Evolutionary conservation across 2,888 invertebrate species (phyloP).

Genomic region (Pachycephus smyrnensis): DNA sequence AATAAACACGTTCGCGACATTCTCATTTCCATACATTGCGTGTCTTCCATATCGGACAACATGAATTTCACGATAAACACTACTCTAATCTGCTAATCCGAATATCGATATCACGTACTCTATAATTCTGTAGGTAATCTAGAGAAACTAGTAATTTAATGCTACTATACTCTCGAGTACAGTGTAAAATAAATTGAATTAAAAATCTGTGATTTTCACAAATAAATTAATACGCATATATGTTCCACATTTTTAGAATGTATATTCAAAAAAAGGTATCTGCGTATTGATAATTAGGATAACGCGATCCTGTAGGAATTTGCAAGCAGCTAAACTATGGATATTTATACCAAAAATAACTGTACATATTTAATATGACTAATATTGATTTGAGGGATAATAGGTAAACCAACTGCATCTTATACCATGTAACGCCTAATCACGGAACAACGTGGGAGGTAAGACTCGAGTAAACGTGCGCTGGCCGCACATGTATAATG

Average conservation of each 20-base stretch:
- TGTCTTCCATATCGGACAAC: neutral
- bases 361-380: neutral
- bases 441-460: constrained; percentile 39
- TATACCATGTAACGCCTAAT: constrained; percentile 43
- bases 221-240: no score
- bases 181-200: neutral
- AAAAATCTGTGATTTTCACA: no score
- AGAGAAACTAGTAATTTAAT: neutral
- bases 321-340: neutral
- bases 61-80: neutral
- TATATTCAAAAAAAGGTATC: neutral
- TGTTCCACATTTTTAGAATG: neutral
- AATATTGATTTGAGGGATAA: neutral
- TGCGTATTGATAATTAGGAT: neutral
- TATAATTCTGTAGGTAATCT: neutral
- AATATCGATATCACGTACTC: neutral
- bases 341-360: neutral
- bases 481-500: constrained; percentile 40
- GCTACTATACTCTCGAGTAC: neutral
- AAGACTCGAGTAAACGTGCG: constrained; percentile 6
- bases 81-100: neutral
- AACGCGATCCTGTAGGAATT: neutral
- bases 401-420: constrained; percentile 31
- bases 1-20: neutral
- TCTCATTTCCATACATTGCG: neutral